Evolutionary conservation across 1,140 invertebrate species (phyloP), one percentile per base, ranked within the genome.

Genomic region (Acarapis woodi): DNA sequence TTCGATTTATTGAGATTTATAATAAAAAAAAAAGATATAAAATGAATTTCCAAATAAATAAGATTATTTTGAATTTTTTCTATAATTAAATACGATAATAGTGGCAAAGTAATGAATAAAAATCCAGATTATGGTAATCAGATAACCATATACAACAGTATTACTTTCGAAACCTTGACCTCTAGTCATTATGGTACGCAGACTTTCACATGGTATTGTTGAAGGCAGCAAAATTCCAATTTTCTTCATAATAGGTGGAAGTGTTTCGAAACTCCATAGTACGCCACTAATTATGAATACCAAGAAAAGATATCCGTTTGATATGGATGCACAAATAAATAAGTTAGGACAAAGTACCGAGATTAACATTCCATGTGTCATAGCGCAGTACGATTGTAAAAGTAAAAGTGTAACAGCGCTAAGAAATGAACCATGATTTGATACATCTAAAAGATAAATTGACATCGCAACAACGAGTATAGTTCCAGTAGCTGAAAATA

Each of bases 311-410:
- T 18, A 9, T 19, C 23, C 36, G 22, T 37, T 37, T 5, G 18
- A 14, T 10, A 37, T 2, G 6, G 23, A 14, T 9, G 18, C 25
- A 22, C 25, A 29, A 4, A 15, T 9, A 31, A 29, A 30, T 3
- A 37, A 21, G 36, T 12, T 18, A 1, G 36, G 36, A 5, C 16
- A 5, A 3, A 71, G 55, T 26, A 70, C 71, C 0, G 79, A 77
- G n/a, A 85, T 76, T 0, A 83, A 70, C 49, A 87, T 75, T 46
- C 79, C 73, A 48, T 83, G 80, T 42, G 72, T 73, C 82, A 88
- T 88, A 45, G 82, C 83, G 52, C 78, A 80, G 1, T 85, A 52
- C 4, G 78, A 82, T 40, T 61, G 62, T 0, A 70, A 58, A 1
- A 83, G 58, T 12, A 37, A 20, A 9, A 37, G 8, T 29, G 22